Evolutionary conservation across 1,140 invertebrate genomes (phyloP).

Genomic region (Apis dorsata): DNA sequence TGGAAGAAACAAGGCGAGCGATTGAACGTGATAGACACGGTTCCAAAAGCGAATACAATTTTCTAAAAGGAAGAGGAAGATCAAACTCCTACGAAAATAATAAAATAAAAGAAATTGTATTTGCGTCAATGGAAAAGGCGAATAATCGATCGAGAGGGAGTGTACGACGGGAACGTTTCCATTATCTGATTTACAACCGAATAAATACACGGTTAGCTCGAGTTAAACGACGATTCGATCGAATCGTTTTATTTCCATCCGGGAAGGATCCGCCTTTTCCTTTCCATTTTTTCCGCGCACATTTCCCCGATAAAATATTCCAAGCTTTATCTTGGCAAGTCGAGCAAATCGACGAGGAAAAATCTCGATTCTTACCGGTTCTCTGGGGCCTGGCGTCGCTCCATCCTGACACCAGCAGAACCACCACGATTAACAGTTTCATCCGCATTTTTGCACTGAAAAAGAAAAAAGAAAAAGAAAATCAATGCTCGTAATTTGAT

Average conservation of each 20-base stretch:
- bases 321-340: not conserved
- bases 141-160: not conserved
- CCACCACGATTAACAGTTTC: constrained; percentile 65
- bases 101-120: no score
- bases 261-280: constrained; percentile 7
- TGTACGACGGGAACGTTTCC: constrained; percentile 3
- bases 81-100: no score
- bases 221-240: not conserved
- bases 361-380: constrained; percentile 66
- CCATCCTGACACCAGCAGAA: constrained; percentile 70
- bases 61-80: no score
- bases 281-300: not conserved
- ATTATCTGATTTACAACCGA: constrained; percentile 25
- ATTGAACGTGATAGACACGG: no score
- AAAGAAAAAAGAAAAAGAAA: constrained; percentile 54
- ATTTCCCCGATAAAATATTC: constrained; percentile 10
- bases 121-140: no score
- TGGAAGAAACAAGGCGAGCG: no score
- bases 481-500: no score
- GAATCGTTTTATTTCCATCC: not conserved
- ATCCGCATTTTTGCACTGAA: constrained; percentile 76
- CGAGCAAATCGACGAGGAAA: not conserved
- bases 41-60: no score
- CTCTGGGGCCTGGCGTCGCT: constrained; percentile 72
- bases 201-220: constrained; percentile 5